Conservation (phyloP, 2,113 vertebrate species). For the Ornithorhynchus anatinus region DNA sequence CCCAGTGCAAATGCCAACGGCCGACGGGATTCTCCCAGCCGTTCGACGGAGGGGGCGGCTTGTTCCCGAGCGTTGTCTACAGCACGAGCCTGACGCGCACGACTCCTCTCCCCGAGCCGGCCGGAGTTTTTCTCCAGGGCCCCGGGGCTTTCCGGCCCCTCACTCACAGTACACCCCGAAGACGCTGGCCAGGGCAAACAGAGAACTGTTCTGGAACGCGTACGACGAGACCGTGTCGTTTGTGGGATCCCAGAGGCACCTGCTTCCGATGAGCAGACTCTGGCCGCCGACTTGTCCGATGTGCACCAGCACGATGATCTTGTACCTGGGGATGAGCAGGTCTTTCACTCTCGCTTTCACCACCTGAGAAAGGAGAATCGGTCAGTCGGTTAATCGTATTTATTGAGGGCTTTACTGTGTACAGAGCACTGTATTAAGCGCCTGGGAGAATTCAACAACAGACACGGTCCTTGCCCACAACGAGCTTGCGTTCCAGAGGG, state of each 20-base stretch:
- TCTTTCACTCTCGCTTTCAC: slow-evolving; percentile 84
- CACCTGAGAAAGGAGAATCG: slow-evolving; percentile 60
- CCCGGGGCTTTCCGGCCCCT: too few species aligned
- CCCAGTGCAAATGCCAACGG: too few species aligned
- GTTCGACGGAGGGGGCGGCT: too few species aligned
- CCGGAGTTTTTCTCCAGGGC: too few species aligned
- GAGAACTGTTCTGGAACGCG: slow-evolving; percentile 82
- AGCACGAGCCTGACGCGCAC: too few species aligned
- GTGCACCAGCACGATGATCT: slow-evolving; percentile 81
- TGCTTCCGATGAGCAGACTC: slow-evolving; percentile 81
- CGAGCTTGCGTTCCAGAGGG: too few species aligned
- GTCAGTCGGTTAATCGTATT: neutral
- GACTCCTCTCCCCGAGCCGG: too few species aligned
- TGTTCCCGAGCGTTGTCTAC: too few species aligned
- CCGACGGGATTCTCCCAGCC: too few species aligned
- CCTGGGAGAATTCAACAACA: neutral
- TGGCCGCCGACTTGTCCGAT: slow-evolving; percentile 82
- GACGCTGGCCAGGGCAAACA: slow-evolving; percentile 84
- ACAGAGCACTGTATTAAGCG: neutral
- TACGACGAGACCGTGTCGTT: slow-evolving; percentile 78
- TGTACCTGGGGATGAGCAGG: slow-evolving; percentile 83
- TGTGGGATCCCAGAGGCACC: slow-evolving; percentile 85
- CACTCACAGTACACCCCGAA: slow-evolving; percentile 86
- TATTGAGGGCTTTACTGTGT: neutral
- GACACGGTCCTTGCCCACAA: too few species aligned